Percentiles rank a stretch among this genome's conserved stretches.
Evolutionary conservation across 2,113 vertebrate genomes (phyloP).

Genomic region (Zapus hudsonius): DNA sequence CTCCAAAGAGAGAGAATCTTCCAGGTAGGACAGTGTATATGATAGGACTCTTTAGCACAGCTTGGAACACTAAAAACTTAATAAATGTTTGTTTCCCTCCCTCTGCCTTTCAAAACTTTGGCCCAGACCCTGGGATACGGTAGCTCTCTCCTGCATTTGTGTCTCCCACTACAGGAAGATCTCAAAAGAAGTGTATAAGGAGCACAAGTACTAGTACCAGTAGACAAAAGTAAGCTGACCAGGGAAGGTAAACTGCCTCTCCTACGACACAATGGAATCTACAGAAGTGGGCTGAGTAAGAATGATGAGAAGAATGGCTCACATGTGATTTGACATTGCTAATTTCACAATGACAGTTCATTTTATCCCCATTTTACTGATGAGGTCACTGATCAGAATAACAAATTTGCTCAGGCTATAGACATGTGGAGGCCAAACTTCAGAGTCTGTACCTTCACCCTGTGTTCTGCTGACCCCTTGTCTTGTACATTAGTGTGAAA

Average conservation of each 20-base stretch:
- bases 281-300: not conserved
- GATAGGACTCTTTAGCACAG: not conserved
- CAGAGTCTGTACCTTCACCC: not conserved
- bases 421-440: not conserved
- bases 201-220: too few species aligned
- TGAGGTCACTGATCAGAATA: not conserved
- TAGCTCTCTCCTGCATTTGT: not conserved
- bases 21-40: not conserved
- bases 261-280: not conserved
- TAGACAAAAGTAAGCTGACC: not conserved
- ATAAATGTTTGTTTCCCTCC: not conserved
- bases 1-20: not conserved
- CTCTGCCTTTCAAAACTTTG: not conserved
- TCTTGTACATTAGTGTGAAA: not conserved
- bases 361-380: not conserved
- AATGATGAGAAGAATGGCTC: not conserved
- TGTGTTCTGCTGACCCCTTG: not conserved
- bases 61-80: not conserved
- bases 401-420: not conserved
- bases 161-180: not conserved
- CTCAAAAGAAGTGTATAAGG: not conserved
- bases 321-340: not conserved
- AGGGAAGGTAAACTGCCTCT: not conserved
- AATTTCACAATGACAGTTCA: not conserved
- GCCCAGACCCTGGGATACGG: not conserved